Base-by-base conservation (phyloP, 1,140 invertebrate species). In the Condylostylus longicornis region DNA sequence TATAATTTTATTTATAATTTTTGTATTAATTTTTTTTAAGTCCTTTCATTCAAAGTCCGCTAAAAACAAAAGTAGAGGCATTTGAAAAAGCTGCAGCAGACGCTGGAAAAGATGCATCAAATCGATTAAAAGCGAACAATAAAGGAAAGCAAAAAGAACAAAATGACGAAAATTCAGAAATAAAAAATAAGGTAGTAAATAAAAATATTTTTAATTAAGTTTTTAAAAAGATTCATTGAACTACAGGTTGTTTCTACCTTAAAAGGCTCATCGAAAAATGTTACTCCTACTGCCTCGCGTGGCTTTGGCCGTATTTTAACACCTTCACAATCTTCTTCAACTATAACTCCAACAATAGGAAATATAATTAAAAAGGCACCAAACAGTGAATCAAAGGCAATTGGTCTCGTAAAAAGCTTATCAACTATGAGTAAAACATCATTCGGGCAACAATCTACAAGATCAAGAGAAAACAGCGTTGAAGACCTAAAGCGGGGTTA, bases 41-140 rank as follows among this genome's bases (percentile, higher is more conserved):
- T 61, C 70, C 72, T 4, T 70, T 67, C 36, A 53, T 63, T 3
- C 69, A 68, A 34, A 70, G 71, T 41, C 71, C 71, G 0, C 66
- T 74, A 15, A 74, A 72, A 42, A 69, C 71, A 47, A 63, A 68
- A 15, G 70, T 75, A 0, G 66, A 73, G 42, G 72, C 72, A 2
- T 75, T 74, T 42, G 72, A 74, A 41, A 69, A 72, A 44, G 54
- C 45, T 2, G 52, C n/a, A n/a, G n/a, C n/a, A 2, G 35, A 35
- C 17, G 27, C 17, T 18, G 35, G 23, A 36, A 33, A 37, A 27
- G 28, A 22, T 5, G 31, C 21, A 20, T 28, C 15, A 14, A 29
- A 31, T 31, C 18, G 1, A 4, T 4, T 17, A 32, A 17, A 15
- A 31, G 14, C 7, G 17, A 19, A 3, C 27, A 38, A 13, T 25